These are phyloP conservation scores for Leptodirus hochenwartii DNA, from an alignment of 2,888 invertebrate species.

Conservation along the genomic window DNA sequence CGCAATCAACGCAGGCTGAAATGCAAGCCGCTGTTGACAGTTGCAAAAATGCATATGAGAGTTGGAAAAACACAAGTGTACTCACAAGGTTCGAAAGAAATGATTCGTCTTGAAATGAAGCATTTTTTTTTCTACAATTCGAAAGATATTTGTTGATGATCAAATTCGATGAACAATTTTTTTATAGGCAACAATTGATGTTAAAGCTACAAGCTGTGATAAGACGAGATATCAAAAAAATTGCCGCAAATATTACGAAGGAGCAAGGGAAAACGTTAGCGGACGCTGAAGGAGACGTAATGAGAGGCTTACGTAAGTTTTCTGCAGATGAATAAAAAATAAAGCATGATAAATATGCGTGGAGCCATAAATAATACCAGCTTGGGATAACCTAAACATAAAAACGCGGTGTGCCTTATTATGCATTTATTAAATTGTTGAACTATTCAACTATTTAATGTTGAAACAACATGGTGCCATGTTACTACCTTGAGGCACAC, in stretches of 20 bases:
- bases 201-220: constrained; percentile 62
- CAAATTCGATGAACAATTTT: not conserved
- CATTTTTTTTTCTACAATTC: too few relatives aligned
- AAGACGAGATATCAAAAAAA: constrained; percentile 68
- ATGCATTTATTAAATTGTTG: too few relatives aligned
- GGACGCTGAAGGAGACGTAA: constrained; percentile 96
- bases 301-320: constrained; percentile 85
- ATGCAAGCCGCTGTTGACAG: constrained; percentile 79
- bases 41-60: constrained; percentile 52
- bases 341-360: not conserved
- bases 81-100: too few relatives aligned
- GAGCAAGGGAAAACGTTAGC: constrained; percentile 96
- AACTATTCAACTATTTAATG: too few relatives aligned
- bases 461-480: too few relatives aligned
- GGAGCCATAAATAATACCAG: too few relatives aligned
- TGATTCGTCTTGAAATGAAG: too few relatives aligned
- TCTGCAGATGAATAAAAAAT: too few relatives aligned
- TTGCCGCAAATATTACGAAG: constrained; percentile 80
- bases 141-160: not conserved
- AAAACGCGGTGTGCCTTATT: too few relatives aligned
- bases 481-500: too few relatives aligned
- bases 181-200: constrained; percentile 50
- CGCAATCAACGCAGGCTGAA: constrained; percentile 74
- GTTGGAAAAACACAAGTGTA: constrained; percentile 85
- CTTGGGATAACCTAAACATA: too few relatives aligned